These are phyloP conservation scores for Sternarchorhynchus goeldii DNA, from an alignment of 2,797 vertebrate genomes.

Conservation along the genomic window DNA sequence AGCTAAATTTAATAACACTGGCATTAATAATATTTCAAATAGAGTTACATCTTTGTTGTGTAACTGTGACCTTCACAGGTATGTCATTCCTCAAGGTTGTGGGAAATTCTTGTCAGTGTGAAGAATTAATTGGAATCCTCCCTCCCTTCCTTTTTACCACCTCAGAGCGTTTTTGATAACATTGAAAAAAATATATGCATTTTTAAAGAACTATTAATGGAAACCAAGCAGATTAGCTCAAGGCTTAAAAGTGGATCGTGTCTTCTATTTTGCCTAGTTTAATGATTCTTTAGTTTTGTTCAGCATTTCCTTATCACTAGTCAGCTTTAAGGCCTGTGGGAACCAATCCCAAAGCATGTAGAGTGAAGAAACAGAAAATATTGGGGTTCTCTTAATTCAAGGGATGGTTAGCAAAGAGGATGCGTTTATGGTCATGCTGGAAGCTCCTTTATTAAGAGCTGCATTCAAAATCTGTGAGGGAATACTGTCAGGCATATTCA, in stretches of 20 bases:
- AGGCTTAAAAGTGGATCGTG: conserved; percentile 61
- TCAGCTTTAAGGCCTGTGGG: conserved; percentile 61
- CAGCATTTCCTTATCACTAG: conserved; percentile 65
- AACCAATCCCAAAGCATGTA: conserved; percentile 13
- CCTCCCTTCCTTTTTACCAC: conserved; percentile 48
- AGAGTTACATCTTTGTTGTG: neutral
- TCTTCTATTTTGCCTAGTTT: conserved; percentile 66
- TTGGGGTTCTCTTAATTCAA: too few species aligned
- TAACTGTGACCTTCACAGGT: neutral
- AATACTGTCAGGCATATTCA: too few species aligned
- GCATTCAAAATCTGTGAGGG: too few species aligned
- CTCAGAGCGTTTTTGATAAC: conserved; percentile 20
- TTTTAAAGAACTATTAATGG: conserved; percentile 64
- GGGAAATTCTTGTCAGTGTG: conserved; percentile 50
- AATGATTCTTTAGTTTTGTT: conserved; percentile 68
- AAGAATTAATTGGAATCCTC: conserved; percentile 51
- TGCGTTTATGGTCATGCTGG: too few species aligned
- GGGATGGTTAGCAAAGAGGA: too few species aligned
- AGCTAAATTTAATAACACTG: neutral
- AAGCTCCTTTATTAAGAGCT: too few species aligned
- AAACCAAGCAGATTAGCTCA: conserved; percentile 64
- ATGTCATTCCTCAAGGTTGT: conserved; percentile 24
- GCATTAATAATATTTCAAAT: conserved; percentile 13
- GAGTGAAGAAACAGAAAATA: neutral
- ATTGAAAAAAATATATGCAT: conserved; percentile 29